Base-by-base conservation (phyloP, 2,888 invertebrate genomes). In the Drosophila melanosoma region DNA sequence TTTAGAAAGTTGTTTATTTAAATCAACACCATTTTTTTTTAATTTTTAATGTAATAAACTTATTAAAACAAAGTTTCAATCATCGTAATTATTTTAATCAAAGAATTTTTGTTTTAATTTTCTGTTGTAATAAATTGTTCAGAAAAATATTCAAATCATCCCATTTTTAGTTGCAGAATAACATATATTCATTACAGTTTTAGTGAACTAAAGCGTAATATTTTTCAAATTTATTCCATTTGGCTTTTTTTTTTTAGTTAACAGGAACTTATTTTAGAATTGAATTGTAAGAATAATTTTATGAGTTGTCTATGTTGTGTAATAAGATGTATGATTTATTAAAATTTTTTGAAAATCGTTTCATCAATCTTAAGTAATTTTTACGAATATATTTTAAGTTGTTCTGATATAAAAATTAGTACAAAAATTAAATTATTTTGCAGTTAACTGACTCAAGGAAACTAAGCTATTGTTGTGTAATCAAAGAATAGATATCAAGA, bases 161-260 rank as follows among this genome's bases (percentile, higher is more conserved):
- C 15, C 2, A 45, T 8, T 8, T 23, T 15, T 7, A 23, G 20
- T 15, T 20, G 7, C 0, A 15, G 1, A 23, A 6, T 0, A 2
- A 45, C 0, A 12, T 15, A 0, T 1, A 15, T 15, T 1, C 0
- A 1, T 20, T 45, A 12, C 0, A 1, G 3, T 7, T 20, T 12
- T 1, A 20, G 20, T 20, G 20, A 20, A 20, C 1, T 42, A 20
- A 7, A 8, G 6, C 20, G 42, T 1, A 3, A 20, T 3, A 3
- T 7, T 4, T 12, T 20, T 6, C 0, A 11, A 7, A 20, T 12
- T 12, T 12, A 7, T 20, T 7, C 3, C 12, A 0, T 20, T 29
- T 29, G 0, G 23, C n/a, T 0, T 26, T 26, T 26, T 26, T 26
- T 26, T 26, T 26, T 26, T 26, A 26, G 26, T 26, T 26, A 4